Conservation (phyloP, 2,797 vertebrate genomes). For the Zalophus californianus region DNA sequence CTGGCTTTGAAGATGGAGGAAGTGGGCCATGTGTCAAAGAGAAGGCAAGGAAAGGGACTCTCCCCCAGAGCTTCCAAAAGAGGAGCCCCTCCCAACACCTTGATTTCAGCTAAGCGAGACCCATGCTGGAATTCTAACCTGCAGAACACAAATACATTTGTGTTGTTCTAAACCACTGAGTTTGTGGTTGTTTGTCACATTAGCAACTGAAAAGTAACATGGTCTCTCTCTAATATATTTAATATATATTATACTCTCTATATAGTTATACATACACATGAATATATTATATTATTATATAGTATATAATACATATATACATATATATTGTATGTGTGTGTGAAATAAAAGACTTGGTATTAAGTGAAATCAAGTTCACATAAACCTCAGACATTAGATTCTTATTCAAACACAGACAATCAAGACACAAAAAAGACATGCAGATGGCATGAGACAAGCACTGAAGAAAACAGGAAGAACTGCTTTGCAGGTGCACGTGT, state of each 20-base stretch:
- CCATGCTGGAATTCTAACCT: background rate
- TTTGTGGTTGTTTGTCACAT: background rate
- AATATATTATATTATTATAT: background rate
- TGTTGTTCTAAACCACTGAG: background rate
- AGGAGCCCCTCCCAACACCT: background rate
- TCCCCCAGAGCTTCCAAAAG: background rate
- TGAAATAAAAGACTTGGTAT: background rate
- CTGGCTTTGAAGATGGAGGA: background rate
- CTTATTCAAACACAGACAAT: background rate
- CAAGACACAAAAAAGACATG: background rate
- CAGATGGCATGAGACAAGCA: background rate
- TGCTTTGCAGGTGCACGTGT: background rate
- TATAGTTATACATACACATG: background rate
- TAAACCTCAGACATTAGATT: background rate
- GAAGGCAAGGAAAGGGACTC: background rate
- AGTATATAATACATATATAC: background rate
- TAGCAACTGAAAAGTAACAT: background rate
- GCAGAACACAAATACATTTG: background rate
- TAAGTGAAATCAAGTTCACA: conserved; percentile 26
- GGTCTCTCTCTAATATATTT: background rate
- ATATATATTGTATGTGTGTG: background rate
- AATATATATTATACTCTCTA: background rate
- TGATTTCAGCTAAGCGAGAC: background rate
- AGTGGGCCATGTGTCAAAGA: background rate
- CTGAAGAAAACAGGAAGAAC: background rate